These are phyloP conservation scores for Diabrotica balteata DNA, from an alignment of 2,888 invertebrate species.

Conservation along the genomic window DNA sequence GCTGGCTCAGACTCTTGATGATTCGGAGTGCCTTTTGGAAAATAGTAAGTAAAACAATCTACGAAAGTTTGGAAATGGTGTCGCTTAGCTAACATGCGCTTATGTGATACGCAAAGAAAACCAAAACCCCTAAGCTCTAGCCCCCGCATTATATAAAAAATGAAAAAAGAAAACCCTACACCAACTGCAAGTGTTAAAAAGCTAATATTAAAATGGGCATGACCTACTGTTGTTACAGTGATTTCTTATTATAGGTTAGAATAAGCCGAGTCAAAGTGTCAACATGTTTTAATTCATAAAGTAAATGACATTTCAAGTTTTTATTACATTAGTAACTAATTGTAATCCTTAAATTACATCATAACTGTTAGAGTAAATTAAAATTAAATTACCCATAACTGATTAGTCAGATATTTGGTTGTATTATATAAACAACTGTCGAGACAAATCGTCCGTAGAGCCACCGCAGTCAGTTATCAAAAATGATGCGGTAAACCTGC, in stretches of 20 bases:
- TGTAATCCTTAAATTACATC: too few species aligned
- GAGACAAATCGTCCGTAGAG: too few species aligned
- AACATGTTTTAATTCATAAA: neutral
- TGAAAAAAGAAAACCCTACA: conserved; percentile 30
- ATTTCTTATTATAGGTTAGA: conserved; percentile 34
- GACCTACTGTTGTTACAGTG: conserved; percentile 41
- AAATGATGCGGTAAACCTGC: too few species aligned
- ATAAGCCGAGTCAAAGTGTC: conserved; percentile 10
- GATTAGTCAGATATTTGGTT: too few species aligned
- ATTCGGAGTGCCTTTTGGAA: conserved; percentile 46
- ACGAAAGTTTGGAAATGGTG: conserved; percentile 36
- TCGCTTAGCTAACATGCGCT: conserved; percentile 37
- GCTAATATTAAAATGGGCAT: conserved; percentile 57
- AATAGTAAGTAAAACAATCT: conserved; percentile 46
- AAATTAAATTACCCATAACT: too few species aligned
- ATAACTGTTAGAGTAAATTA: too few species aligned
- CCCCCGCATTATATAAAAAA: conserved; percentile 34
- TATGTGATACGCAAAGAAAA: conserved; percentile 41
- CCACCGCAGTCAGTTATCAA: too few species aligned
- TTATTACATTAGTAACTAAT: too few species aligned
- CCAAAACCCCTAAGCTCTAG: conserved; percentile 35
- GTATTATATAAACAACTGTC: too few species aligned
- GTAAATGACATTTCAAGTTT: neutral
- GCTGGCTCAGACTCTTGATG: conserved; percentile 39
- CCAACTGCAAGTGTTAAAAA: conserved; percentile 30